Percentiles rank a stretch among this genome's conserved stretches.
Evolutionary conservation across 1,140 invertebrate genomes (phyloP).

Genomic region (Subanguina moxae): DNA sequence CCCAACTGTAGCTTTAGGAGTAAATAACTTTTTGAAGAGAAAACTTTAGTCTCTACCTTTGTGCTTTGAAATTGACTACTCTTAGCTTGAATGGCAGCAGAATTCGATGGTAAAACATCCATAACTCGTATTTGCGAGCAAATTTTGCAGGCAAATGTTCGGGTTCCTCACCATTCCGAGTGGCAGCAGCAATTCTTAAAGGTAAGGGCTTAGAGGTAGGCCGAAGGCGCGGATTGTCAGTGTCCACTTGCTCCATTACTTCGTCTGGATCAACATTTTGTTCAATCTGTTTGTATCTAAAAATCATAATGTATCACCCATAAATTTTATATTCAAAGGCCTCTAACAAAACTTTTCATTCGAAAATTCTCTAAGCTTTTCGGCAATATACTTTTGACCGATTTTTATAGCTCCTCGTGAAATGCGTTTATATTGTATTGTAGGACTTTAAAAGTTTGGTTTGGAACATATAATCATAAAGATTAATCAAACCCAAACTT

Average conservation of each 20-base stretch:
- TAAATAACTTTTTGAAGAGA: no score
- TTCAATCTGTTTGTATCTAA: conserved; percentile 28
- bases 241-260: conserved; percentile 22
- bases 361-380: no score
- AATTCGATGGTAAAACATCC: conserved; percentile 26
- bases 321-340: conserved; percentile 37
- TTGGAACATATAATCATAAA: no score
- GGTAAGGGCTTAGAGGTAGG: conserved; percentile 17
- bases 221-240: conserved; percentile 27
- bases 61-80: conserved; percentile 32
- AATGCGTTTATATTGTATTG: no score
- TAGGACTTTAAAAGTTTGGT: no score
- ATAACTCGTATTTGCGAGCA: conserved; percentile 27
- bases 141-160: conserved; percentile 3
- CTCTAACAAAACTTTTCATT: no score
- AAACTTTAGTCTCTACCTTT: conserved; percentile 17
- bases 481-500: no score
- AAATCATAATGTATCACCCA: neutral
- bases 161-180: neutral
- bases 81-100: conserved; percentile 31
- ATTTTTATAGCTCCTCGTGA: no score
- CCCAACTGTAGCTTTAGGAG: conserved; percentile 36
- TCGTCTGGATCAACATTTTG: conserved; percentile 19
- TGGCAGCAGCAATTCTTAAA: neutral
- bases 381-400: no score